A percentile compares a stretch with the other conserved stretches of the same genome.
Evolutionary conservation across 2,797 vertebrate species (phyloP).

Genomic region (Takifugu rubripes): DNA sequence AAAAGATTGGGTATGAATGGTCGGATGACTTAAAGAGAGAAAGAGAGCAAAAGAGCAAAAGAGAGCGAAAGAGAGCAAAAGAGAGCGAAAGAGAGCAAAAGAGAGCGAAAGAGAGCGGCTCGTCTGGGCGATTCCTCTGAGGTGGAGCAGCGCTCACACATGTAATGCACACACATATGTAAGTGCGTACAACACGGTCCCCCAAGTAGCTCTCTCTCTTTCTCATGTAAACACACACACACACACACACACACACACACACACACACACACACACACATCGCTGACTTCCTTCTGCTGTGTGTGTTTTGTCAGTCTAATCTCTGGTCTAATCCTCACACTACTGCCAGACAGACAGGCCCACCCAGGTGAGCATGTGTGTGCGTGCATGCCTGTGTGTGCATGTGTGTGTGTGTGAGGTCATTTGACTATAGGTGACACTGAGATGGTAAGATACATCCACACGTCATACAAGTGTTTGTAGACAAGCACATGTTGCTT

Average conservation of each 20-base stretch:
- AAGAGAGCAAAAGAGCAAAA: constrained; percentile 26
- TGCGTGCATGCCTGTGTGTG: constrained; percentile 21
- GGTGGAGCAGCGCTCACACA: constrained; percentile 44
- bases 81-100: constrained; percentile 41
- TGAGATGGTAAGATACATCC: constrained; percentile 1
- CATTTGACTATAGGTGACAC: constrained; percentile 38
- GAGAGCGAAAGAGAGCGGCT: constrained; percentile 54
- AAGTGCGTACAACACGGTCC: constrained; percentile 20
- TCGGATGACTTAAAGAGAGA: constrained; percentile 58
- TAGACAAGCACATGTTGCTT: too few relatives aligned
- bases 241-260: constrained; percentile 26
- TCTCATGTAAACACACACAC: constrained; percentile 13
- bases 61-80: constrained; percentile 60
- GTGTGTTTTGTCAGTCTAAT: constrained; percentile 73
- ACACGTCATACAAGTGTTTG: too few relatives aligned
- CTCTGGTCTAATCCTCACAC: constrained; percentile 70
- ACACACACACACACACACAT: constrained; percentile 28
- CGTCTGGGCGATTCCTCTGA: constrained; percentile 51
- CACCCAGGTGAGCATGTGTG: constrained; percentile 67
- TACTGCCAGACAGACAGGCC: constrained; percentile 72
- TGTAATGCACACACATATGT: constrained; percentile 25
- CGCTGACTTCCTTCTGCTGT: constrained; percentile 65
- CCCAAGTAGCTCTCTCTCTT: constrained; percentile 1
- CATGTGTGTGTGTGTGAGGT: constrained; percentile 4
- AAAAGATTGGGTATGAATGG: constrained; percentile 61